Base-by-base conservation (phyloP, 2,113 vertebrate genomes). In the Microtus richardsoni region DNA sequence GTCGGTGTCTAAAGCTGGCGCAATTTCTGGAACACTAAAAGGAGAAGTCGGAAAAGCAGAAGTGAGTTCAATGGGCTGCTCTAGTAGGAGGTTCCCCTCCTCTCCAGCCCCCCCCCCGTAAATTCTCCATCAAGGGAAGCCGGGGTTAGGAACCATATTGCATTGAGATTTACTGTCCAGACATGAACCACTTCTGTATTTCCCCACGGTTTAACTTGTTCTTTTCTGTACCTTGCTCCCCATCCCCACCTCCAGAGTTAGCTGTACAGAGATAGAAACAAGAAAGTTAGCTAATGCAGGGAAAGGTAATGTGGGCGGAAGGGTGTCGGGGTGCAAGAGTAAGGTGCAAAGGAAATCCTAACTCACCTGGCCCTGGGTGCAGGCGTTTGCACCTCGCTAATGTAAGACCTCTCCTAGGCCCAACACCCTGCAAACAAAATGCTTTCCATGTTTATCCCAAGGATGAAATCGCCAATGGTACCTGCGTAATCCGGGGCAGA, bases 1-100 rank as follows among this genome's bases (percentile, higher is more conserved):
- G 47, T n/a, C 8, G 17, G 75, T 64, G 47, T 77, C 87, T 95
- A 74, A 79, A 83, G 10, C 12, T 3, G 6, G 82, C 47, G 78
- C 88, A 83, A 19, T 75, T 95, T 73, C 73, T 91, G 85, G 41
- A 84, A 47, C 73, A 60, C 77, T n/a, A 84, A 80, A 94, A 91
- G 93, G 71, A 85, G 70, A 93, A 83, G 82, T 70, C 16, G 73
- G 62, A 93, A 80, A 95, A 58, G 66, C 88, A 93, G 90, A 96
- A 98, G 79, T 9, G 97, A 96, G 82, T 66, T 74, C 79, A 71
- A 41, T 0, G 30, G 88, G 41, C 28, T 44, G 26, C 41, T 87
- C 70, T 26, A 87, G 36, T 2, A 73, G 5, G 7, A 88, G 4
- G 22, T 33, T 84, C 77, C 68, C 52, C 44, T n/a, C n/a, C n/a